These are phyloP conservation scores for Amphipoea lucens DNA, from an alignment of 2,888 invertebrate genomes.

Conservation along the genomic window DNA sequence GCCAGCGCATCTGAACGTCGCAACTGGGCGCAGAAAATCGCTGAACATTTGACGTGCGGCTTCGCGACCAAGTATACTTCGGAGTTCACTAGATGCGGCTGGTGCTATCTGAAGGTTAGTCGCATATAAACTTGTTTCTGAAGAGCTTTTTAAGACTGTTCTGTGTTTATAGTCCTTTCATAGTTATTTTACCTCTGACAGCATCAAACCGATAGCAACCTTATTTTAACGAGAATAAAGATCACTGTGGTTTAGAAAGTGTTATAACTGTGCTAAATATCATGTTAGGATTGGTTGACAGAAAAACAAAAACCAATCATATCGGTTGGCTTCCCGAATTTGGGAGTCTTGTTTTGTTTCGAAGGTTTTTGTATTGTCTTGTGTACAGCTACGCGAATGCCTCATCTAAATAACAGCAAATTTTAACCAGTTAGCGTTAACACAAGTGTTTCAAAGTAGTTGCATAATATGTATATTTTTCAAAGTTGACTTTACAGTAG, in stretches of 20 bases:
- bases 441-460: constrained; percentile 16
- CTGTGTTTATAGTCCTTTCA: neutral
- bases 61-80: constrained; percentile 92
- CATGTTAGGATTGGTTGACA: neutral
- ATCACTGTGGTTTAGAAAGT: neutral
- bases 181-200: neutral
- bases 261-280: neutral
- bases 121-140: neutral
- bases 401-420: neutral
- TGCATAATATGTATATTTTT: constrained; percentile 28
- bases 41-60: constrained; percentile 92
- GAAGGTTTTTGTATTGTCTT: constrained; percentile 5
- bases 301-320: neutral
- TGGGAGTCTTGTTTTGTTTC: neutral
- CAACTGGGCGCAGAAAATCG: constrained; percentile 94
- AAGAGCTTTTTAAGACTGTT: neutral
- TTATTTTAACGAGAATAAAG: neutral
- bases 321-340: neutral
- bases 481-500: constrained; percentile 24
- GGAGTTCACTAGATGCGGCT: constrained; percentile 94
- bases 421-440: constrained; percentile 11
- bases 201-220: neutral
- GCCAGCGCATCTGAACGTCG: constrained; percentile 89
- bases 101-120: constrained; percentile 94
- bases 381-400: constrained; percentile 40